These are phyloP conservation scores for Netelia inedita DNA, from an alignment of 2,888 invertebrate genomes.

Conservation along the genomic window DNA sequence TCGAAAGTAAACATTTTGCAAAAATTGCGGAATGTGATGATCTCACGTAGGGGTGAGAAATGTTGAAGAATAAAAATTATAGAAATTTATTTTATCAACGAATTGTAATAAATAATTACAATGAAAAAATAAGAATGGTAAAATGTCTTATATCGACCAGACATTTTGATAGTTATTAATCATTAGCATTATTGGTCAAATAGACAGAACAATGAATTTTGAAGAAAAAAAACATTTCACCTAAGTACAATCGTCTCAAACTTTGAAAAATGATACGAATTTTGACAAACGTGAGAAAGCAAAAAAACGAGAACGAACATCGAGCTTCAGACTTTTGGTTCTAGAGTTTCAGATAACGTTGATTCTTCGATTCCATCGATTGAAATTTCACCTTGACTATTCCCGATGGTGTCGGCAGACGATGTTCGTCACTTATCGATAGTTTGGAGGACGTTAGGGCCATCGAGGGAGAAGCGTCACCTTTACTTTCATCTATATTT, in stretches of 20 bases:
- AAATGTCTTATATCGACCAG: no score
- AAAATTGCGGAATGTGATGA: background rate
- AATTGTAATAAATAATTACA: no score
- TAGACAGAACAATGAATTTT: no score
- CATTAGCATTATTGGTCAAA: no score
- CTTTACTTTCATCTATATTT: slow-evolving; percentile 43
- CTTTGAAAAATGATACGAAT: no score
- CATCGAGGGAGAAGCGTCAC: background rate
- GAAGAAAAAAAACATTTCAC: no score
- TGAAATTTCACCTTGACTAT: background rate
- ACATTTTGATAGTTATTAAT: no score
- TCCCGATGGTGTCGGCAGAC: background rate
- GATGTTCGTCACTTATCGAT: background rate
- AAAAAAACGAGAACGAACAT: background rate
- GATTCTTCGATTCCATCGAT: background rate
- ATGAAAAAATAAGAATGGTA: no score
- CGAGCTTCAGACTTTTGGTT: background rate
- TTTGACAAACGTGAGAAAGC: no score
- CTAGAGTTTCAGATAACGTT: background rate
- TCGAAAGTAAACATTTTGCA: background rate
- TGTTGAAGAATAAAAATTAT: background rate
- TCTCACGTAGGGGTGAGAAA: background rate
- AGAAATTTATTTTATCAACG: background rate
- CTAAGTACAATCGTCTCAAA: no score
- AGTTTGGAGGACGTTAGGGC: background rate